Base-by-base conservation (phyloP, 2,797 vertebrate species). In the Mareca penelope region DNA sequence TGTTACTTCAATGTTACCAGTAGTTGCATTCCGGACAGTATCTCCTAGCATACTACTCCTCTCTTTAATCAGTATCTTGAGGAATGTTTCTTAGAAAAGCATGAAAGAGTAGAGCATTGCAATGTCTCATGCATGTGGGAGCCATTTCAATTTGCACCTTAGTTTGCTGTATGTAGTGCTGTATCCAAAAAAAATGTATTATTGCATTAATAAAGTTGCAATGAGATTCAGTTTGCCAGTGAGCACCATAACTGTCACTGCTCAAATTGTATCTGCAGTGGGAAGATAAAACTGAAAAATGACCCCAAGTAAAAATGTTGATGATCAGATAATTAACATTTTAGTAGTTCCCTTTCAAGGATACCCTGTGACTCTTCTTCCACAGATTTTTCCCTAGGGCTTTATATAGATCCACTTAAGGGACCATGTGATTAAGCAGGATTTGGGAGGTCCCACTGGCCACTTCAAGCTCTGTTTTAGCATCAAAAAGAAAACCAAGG, bases 151-250 rank as follows among this genome's bases (percentile, higher is more conserved):
- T 55, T 79, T 14, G 15, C 22, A 88, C 21, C 35, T 35, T 10
- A 55, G 35, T 40, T 78, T 57, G 21, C 65, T 55, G 22, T 31
- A 37, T 59, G 57, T 55, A 72, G 61, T 23, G 28, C 15, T 85
- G 31, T 13, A 90, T 55, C 12, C 12, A 50, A 50, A 73, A 85
- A 85, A 89, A 28, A 26, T 46, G 64, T 67, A 93, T 76, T 81
- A 29, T 59, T 65, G 77, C 80, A 63, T 68, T 87, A 73, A 71
- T 40, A 33, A 57, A 75, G 26, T 33, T 29, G 35, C 87, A 91
- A 93, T 63, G 93, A 95, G 60, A 85, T 80, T 90, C 31, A 91
- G 40, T 24, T 88, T 85, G 72, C 48, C 70, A 79, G 67, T 93
- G 84, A 86, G 40, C 33, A 59, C 64, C 46, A 8, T 78, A 90